Conservation (phyloP, 1,140 invertebrate genomes). For the Eurosta solidaginis region DNA sequence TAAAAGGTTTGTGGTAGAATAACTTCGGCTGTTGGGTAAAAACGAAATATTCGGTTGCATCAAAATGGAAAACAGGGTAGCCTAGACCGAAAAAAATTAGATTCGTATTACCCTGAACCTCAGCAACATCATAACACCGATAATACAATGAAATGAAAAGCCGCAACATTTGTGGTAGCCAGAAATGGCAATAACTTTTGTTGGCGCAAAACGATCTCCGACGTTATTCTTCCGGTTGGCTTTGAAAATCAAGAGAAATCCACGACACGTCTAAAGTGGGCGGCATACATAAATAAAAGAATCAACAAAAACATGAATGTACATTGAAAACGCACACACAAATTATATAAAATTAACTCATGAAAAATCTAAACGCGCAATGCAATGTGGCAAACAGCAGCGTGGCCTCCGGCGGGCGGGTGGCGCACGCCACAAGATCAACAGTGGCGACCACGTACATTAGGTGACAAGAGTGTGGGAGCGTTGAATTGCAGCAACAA, state of each 20-base stretch:
- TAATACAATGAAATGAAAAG: not conserved
- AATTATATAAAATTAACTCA: not conserved
- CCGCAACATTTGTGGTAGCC: not conserved
- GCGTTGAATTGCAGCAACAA: too few species aligned
- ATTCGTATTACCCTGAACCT: not conserved
- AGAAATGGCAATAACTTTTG: conserved; percentile 19
- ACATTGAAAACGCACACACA: not conserved
- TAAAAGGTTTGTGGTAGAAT: too few species aligned
- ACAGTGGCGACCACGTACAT: not conserved
- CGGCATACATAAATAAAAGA: not conserved
- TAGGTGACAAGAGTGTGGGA: conserved; percentile 5
- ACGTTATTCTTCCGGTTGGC: conserved; percentile 11
- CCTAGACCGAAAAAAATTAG: too few species aligned
- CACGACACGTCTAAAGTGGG: not conserved
- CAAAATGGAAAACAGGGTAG: too few species aligned
- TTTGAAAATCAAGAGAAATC: conserved; percentile 22
- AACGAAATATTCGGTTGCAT: too few species aligned
- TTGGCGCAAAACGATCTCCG: not conserved
- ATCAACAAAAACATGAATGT: not conserved
- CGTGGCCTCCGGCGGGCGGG: not conserved
- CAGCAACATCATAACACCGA: not conserved
- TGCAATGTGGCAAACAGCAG: not conserved
- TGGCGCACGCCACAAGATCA: conserved; percentile 1
- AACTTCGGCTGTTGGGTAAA: too few species aligned
- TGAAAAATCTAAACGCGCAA: not conserved